Conservation (phyloP, 2,797 vertebrate species). For the Aplochiton taeniatus region DNA sequence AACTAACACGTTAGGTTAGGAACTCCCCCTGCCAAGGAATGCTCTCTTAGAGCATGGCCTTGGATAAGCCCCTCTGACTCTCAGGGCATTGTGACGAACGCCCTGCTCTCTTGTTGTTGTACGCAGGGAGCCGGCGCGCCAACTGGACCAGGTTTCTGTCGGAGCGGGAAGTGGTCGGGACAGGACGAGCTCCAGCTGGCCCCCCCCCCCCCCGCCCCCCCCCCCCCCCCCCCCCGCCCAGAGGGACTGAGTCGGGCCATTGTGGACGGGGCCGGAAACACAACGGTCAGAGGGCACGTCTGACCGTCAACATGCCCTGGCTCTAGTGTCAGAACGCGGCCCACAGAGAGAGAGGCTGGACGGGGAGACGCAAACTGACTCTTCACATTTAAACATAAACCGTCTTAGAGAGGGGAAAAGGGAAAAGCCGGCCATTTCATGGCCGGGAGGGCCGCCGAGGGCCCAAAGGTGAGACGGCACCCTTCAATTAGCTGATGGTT, state of each 20-base stretch:
- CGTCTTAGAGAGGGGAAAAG: background rate
- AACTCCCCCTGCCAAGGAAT: no score
- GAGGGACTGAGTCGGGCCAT: slow-evolving; percentile 63
- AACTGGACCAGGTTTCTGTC: slow-evolving; percentile 39
- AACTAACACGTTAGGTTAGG: no score
- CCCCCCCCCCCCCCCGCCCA: slow-evolving; percentile 22
- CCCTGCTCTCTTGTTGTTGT: slow-evolving; percentile 47
- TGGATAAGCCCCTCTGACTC: no score
- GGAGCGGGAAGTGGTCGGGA: slow-evolving; percentile 45
- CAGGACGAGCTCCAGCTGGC: slow-evolving; percentile 50
- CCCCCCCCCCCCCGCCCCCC: slow-evolving; percentile 49
- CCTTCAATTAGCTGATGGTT: slow-evolving; percentile 7
- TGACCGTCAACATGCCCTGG: slow-evolving; percentile 55
- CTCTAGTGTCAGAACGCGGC: slow-evolving; percentile 29
- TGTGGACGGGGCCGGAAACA: slow-evolving; percentile 65
- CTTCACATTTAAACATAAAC: background rate
- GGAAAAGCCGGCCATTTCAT: background rate
- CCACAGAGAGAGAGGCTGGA: slow-evolving; percentile 27
- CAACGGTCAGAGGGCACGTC: slow-evolving; percentile 48
- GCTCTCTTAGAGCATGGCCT: no score
- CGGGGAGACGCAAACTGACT: no score
- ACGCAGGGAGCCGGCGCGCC: slow-evolving; percentile 29
- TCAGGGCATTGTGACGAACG: slow-evolving; percentile 40
- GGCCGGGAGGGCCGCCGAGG: background rate
- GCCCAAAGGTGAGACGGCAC: background rate